phyloP scores from a whole-genome alignment of 2,113 vertebrate genomes.

The Pan troglodytes region NHGRI_mPanTro3-v2.1_pri NC_072417.2:83487501-83488000 shows the following conservation, averaged over 20 bases:
- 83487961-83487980: not conserved
- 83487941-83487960: not conserved
- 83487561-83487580: not conserved
- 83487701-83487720: not conserved
- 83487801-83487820: not conserved
- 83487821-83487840: accelerated
- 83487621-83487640: not conserved
- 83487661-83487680: not conserved
- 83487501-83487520: not conserved
- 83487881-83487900: accelerated
- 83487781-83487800: not conserved
- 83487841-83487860: not conserved
- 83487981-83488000: not conserved
- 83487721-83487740: accelerated
- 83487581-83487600: not conserved
- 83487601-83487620: not conserved
- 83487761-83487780: not conserved
- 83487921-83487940: not conserved
- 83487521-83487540: not conserved
- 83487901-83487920: not conserved
- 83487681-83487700: not conserved
- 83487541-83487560: not conserved
- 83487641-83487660: not conserved
- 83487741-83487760: not conserved
- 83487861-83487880: not conserved